Conservation (phyloP, 2,888 invertebrate species). For the Pristionchus arcanus region DNA sequence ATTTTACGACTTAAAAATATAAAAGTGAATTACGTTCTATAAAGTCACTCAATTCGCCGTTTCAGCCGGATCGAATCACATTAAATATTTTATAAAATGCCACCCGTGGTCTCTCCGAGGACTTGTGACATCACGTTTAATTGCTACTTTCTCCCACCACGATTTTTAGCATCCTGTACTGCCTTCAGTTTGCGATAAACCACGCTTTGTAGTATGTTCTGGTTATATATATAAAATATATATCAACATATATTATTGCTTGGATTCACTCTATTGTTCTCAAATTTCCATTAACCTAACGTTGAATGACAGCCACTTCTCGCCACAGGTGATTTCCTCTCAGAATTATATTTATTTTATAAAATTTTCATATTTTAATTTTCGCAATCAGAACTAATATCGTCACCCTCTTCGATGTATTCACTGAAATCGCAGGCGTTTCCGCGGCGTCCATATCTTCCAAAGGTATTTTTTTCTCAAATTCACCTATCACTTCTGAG, state of each 20-base stretch:
- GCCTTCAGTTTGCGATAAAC: conserved; percentile 12
- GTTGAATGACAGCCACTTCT: conserved; percentile 39
- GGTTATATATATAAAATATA: neutral
- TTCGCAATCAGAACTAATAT: conserved; percentile 65
- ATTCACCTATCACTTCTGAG: neutral
- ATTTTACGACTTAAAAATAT: too few relatives aligned
- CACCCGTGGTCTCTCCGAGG: too few relatives aligned
- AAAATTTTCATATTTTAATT: neutral
- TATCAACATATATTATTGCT: neutral
- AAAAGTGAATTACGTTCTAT: too few relatives aligned
- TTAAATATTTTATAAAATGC: too few relatives aligned
- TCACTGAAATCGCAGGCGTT: conserved; percentile 68
- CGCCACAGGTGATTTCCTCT: conserved; percentile 4
- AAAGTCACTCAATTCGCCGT: too few relatives aligned
- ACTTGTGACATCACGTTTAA: too few relatives aligned
- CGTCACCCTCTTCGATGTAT: conserved; percentile 76
- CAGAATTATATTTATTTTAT: neutral
- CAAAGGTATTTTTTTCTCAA: neutral
- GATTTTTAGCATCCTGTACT: neutral
- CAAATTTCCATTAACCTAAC: neutral
- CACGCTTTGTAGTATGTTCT: neutral
- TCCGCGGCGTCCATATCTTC: neutral
- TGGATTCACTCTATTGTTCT: neutral
- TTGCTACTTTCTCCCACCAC: neutral
- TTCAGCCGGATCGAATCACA: too few relatives aligned